Evolutionary conservation across 1,140 invertebrate species (phyloP).

Genomic region (Trichogramma pretiosum): DNA sequence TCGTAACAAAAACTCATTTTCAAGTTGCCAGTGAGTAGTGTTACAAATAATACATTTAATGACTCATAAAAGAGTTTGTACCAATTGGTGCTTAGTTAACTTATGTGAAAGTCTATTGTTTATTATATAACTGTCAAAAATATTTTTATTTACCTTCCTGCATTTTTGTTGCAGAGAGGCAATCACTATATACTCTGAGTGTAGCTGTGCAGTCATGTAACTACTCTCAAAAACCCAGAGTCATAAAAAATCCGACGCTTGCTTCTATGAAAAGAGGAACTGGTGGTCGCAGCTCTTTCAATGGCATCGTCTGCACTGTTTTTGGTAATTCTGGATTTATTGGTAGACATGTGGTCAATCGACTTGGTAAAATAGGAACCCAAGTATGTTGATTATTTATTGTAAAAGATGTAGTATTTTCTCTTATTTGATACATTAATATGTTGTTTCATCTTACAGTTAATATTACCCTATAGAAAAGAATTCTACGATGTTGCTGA

Average conservation of each 20-base stretch:
- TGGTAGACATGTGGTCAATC: conserved; percentile 77
- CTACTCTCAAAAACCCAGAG: conserved; percentile 30
- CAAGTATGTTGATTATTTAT: conserved; percentile 51
- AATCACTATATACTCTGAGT: conserved; percentile 20
- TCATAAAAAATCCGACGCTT: conserved; percentile 49
- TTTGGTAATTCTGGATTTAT: conserved; percentile 88
- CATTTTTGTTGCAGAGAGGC: conserved; percentile 25
- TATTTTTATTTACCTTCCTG: neutral
- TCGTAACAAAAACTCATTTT: conserved; percentile 18
- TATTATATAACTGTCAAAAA: conserved; percentile 15
- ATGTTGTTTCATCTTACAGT: conserved; percentile 47
- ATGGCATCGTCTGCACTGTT: conserved; percentile 92
- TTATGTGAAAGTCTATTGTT: too few species aligned
- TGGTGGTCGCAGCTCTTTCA: conserved; percentile 92
- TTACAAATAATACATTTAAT: neutral
- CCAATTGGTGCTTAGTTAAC: too few species aligned
- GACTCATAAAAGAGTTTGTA: too few species aligned
- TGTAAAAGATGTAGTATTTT: too few species aligned
- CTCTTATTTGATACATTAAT: neutral
- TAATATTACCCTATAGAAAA: conserved; percentile 86
- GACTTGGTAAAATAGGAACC: conserved; percentile 76
- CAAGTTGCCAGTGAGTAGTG: conserved; percentile 22
- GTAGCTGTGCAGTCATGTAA: conserved; percentile 27
- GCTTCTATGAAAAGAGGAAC: conserved; percentile 71
- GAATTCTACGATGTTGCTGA: conserved; percentile 69